Conservation (phyloP, 2,888 invertebrate genomes). For the Torymus aiolomorphi region DNA sequence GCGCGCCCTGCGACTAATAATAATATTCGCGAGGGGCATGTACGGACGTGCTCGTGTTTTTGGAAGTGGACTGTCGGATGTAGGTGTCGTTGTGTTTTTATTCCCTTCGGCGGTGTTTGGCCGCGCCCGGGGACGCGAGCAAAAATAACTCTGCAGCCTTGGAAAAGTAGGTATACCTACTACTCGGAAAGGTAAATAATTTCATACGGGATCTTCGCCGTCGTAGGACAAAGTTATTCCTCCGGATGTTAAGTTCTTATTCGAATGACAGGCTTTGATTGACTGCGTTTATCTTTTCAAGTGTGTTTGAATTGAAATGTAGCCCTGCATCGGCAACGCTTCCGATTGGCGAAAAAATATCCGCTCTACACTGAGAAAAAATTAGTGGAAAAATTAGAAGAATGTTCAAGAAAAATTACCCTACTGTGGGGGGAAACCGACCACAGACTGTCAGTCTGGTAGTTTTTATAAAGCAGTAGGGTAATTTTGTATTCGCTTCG, state of each 20-base stretch:
- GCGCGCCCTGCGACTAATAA: neutral
- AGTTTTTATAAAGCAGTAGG: too few relatives aligned
- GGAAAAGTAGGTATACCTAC: neutral
- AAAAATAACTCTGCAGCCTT: conserved; percentile 20
- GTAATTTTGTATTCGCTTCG: too few relatives aligned
- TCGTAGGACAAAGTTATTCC: conserved; percentile 9
- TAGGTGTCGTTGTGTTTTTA: conserved; percentile 36
- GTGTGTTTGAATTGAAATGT: too few relatives aligned
- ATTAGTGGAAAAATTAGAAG: too few relatives aligned
- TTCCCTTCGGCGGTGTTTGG: conserved; percentile 31
- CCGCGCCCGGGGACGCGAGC: conserved; percentile 1
- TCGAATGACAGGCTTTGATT: neutral
- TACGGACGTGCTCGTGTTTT: neutral
- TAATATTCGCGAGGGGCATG: conserved; percentile 27
- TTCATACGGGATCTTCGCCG: neutral
- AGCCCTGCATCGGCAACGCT: too few relatives aligned
- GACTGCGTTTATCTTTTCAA: too few relatives aligned
- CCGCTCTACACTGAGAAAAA: too few relatives aligned
- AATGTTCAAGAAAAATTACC: too few relatives aligned
- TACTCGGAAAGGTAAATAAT: conserved; percentile 18
- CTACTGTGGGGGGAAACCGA: too few relatives aligned
- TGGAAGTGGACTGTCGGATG: conserved; percentile 29
- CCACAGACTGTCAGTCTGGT: too few relatives aligned
- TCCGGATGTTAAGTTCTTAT: neutral
- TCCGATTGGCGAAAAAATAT: too few relatives aligned